phyloP scores from a whole-genome alignment of 2,888 invertebrate genomes.

The Torymus tubicola region DNA sequence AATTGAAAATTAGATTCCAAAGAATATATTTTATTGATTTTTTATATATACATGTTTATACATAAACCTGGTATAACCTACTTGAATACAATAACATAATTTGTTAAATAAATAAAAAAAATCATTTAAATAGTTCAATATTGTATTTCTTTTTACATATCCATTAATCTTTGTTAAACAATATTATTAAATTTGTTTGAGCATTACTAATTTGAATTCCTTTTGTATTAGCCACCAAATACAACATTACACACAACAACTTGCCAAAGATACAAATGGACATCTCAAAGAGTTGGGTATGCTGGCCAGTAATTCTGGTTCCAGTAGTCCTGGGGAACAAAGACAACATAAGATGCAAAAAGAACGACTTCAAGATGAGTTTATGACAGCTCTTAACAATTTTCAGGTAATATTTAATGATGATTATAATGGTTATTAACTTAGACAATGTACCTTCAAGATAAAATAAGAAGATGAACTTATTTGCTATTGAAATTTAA shows the following conservation, averaged over 20 bases:
- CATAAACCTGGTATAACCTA: no score
- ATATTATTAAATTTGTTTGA: no score
- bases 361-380: slow-evolving; percentile 94
- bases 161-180: no score
- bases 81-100: no score
- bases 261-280: slow-evolving; percentile 94
- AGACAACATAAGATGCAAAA: slow-evolving; percentile 91
- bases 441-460: neutral
- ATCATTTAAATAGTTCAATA: no score
- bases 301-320: slow-evolving; percentile 77
- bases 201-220: neutral
- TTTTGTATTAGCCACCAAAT: slow-evolving; percentile 87
- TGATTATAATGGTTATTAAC: neutral
- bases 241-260: slow-evolving; percentile 95
- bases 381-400: slow-evolving; percentile 90
- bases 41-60: no score
- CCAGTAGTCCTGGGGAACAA: slow-evolving; percentile 81
- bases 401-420: slow-evolving; percentile 81
- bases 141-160: no score
- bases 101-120: no score
- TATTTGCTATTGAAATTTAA: neutral
- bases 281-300: slow-evolving; percentile 89
- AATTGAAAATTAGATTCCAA: no score
- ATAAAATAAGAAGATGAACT: neutral
- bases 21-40: no score